Base-by-base conservation (phyloP, 2,888 invertebrate species). In the Hybos culiciformis region DNA sequence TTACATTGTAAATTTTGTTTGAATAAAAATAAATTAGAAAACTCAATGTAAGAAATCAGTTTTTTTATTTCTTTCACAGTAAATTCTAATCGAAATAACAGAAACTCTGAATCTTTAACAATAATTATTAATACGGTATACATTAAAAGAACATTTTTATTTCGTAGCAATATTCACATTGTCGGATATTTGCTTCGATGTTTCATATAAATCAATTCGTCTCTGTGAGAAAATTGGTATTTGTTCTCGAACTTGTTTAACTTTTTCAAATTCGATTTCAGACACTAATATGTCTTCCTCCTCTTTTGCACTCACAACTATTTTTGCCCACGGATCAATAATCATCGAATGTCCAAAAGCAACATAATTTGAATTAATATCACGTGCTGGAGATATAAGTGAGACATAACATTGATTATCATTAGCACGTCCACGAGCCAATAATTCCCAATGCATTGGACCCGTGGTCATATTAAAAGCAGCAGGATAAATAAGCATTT, bases 391-490 rank as follows among this genome's bases (percentile, higher is more conserved):
- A 29, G 90, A 85, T 24, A 86, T 77, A 1, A 81, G 76, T 6
- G 84, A 87, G 12, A 93, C 83, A 70, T 78, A 96, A 18, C 90
- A 67, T 69, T 94, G 93, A 62, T 87, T 83, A 66, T 96, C 94
- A 39, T 81, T 71, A 19, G 96, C 93, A 33, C 94, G 71, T 0
- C 79, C 73, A 24, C 86, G 72, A 45, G 79, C 81, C 6, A 96
- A 69, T 2, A 92, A 65, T 57, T 92, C 85, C 92, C 93, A 97
- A 63, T 96, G 96, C 26, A 80, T 66, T 0, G 93, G 92, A 0
- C 96, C 96, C 0, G 96, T 96, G 2, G 88, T 91, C 85, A 87
- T 86, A 66, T 92, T 96, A 66, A 96, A 96, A 2, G 94, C 93
- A 20, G 83, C 93, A 1, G 96, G 96, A 68, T 92, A 96, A 19